Evolutionary conservation across 2,888 invertebrate species (phyloP).

Genomic region (Empis stercorea): DNA sequence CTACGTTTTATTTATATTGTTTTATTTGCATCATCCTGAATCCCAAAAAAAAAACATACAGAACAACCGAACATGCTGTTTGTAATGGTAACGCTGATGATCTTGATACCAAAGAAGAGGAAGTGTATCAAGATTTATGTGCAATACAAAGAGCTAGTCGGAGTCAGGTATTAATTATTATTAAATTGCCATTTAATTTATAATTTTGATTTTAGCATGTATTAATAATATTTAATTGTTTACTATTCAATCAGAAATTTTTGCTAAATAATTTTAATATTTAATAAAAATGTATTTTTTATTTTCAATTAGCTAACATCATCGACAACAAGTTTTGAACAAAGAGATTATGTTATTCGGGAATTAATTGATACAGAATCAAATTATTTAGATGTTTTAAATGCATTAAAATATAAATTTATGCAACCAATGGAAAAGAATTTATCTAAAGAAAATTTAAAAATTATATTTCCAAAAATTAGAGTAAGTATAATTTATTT

Average conservation of each 20-base stretch:
- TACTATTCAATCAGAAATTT: no score
- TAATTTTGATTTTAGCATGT: no score
- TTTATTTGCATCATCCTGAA: no score
- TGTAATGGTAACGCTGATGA: slow-evolving; percentile 36
- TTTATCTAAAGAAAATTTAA: slow-evolving; percentile 60
- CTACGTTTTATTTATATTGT: no score
- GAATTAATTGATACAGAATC: slow-evolving; percentile 94
- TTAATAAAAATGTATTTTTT: slow-evolving; percentile 12
- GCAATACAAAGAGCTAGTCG: slow-evolving; percentile 48
- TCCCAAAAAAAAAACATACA: slow-evolving; percentile 19
- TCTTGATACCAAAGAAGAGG: slow-evolving; percentile 57
- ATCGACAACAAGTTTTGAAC: slow-evolving; percentile 55
- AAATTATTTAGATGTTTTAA: slow-evolving; percentile 89
- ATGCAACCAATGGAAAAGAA: slow-evolving; percentile 59
- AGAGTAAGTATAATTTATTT: slow-evolving; percentile 58
- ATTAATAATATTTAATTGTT: no score
- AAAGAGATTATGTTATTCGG: slow-evolving; percentile 82
- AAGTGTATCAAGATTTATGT: slow-evolving; percentile 91
- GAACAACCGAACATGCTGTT: slow-evolving; percentile 42
- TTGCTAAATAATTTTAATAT: neutral
- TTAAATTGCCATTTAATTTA: no score
- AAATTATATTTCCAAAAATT: slow-evolving; percentile 79
- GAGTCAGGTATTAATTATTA: slow-evolving; percentile 39
- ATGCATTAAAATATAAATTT: slow-evolving; percentile 69
- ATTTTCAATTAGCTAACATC: slow-evolving; percentile 35